These are phyloP conservation scores for Pyrgilauda ruficollis DNA, from an alignment of 2,113 vertebrate genomes.

Conservation along the genomic window DNA sequence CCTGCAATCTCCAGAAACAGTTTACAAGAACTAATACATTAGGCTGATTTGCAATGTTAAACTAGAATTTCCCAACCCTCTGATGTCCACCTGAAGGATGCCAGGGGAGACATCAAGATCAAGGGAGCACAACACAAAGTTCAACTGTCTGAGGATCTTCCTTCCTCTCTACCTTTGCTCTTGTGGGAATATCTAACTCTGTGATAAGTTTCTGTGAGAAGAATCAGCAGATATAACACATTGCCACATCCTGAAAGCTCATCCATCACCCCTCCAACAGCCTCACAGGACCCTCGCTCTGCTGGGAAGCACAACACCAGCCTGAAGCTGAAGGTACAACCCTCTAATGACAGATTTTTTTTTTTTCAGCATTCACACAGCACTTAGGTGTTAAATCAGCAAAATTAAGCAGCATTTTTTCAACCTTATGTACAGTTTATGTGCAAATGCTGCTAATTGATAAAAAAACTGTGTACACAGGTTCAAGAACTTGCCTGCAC, in stretches of 20 bases:
- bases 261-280: background rate
- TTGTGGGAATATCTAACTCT: background rate
- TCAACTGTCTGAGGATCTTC: background rate
- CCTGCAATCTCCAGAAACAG: slow-evolving; percentile 43
- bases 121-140: background rate
- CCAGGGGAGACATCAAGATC: background rate
- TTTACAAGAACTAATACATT: slow-evolving; percentile 17
- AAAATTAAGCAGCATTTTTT: background rate
- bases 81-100: background rate
- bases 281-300: background rate
- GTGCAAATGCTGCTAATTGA: background rate
- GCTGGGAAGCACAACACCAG: background rate
- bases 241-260: background rate
- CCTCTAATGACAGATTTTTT: background rate
- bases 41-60: background rate
- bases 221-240: background rate
- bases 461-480: background rate
- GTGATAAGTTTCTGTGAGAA: background rate
- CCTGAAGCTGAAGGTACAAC: background rate
- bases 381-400: background rate
- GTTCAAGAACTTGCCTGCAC: background rate
- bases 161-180: background rate
- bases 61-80: background rate
- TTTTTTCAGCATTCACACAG: background rate
- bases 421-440: background rate